Conservation (phyloP, 2,888 invertebrate genomes). For the Morinoia aosen region DNA sequence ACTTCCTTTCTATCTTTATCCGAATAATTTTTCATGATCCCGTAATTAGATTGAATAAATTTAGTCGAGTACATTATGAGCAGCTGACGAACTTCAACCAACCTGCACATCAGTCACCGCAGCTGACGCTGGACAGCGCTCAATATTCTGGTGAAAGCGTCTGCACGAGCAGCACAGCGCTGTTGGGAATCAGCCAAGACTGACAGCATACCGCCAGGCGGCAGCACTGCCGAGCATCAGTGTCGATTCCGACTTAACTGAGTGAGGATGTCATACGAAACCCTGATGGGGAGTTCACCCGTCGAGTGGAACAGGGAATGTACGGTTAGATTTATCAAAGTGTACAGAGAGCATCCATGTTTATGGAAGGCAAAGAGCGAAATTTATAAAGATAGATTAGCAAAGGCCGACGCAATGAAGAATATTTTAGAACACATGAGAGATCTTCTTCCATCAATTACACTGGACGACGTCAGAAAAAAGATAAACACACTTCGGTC, state of each 20-base stretch:
- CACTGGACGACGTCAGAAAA: neutral
- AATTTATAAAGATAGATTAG: neutral
- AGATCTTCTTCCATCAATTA: slow-evolving; percentile 12
- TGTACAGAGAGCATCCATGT: slow-evolving; percentile 50
- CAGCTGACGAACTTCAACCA: neutral
- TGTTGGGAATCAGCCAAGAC: slow-evolving; percentile 17
- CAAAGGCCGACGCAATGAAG: neutral
- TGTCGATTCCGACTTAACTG: neutral
- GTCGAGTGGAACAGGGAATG: neutral
- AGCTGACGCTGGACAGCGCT: neutral
- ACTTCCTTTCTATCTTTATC: neutral
- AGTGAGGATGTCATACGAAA: neutral
- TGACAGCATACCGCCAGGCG: slow-evolving; percentile 12
- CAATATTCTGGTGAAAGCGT: slow-evolving; percentile 4
- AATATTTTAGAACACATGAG: slow-evolving; percentile 12
- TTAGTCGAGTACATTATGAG: neutral
- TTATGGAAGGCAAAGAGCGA: slow-evolving; percentile 42
- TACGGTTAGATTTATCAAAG: slow-evolving; percentile 21
- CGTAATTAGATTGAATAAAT: neutral
- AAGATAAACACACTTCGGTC: neutral
- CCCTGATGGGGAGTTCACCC: neutral
- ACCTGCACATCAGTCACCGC: neutral
- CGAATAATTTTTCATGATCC: neutral
- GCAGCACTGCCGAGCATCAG: slow-evolving; percentile 2
- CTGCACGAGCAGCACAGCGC: neutral